These are phyloP conservation scores for Patella pellucida DNA, from an alignment of 2,888 invertebrate genomes.

Conservation along the genomic window DNA sequence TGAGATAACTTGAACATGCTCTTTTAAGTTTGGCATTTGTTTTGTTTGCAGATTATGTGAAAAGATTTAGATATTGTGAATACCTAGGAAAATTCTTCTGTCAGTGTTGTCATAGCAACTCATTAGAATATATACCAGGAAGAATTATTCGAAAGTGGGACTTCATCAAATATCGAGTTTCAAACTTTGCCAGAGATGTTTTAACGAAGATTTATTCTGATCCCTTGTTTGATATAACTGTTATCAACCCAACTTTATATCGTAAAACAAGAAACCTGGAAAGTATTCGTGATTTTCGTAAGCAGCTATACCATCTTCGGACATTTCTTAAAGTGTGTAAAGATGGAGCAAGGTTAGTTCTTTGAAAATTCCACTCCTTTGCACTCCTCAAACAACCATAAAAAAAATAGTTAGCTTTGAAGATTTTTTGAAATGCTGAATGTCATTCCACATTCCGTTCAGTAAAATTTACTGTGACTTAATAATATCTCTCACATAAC, in stretches of 20 bases:
- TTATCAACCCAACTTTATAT: slow-evolving; percentile 80
- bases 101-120: slow-evolving; percentile 86
- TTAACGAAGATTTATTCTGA: slow-evolving; percentile 83
- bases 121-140: slow-evolving; percentile 78
- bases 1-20: neutral
- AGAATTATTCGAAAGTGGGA: slow-evolving; percentile 73
- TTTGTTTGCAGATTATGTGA: slow-evolving; percentile 69
- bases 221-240: slow-evolving; percentile 83
- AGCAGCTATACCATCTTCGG: slow-evolving; percentile 81
- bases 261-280: slow-evolving; percentile 77
- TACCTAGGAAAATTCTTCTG: slow-evolving; percentile 89
- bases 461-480: too few relatives aligned
- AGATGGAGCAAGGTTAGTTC: slow-evolving; percentile 75
- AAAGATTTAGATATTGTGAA: slow-evolving; percentile 84
- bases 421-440: too few relatives aligned
- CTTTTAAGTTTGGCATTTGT: neutral
- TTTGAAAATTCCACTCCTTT: too few relatives aligned
- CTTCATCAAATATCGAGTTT: slow-evolving; percentile 82
- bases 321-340: slow-evolving; percentile 81
- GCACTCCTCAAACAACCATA: too few relatives aligned
- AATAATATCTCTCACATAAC: too few relatives aligned
- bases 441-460: too few relatives aligned
- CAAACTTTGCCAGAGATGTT: slow-evolving; percentile 83
- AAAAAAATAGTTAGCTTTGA: too few relatives aligned
- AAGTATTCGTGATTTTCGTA: slow-evolving; percentile 76